These are phyloP conservation scores for Erynnis tages DNA, from an alignment of 2,888 invertebrate species.

Conservation along the genomic window DNA sequence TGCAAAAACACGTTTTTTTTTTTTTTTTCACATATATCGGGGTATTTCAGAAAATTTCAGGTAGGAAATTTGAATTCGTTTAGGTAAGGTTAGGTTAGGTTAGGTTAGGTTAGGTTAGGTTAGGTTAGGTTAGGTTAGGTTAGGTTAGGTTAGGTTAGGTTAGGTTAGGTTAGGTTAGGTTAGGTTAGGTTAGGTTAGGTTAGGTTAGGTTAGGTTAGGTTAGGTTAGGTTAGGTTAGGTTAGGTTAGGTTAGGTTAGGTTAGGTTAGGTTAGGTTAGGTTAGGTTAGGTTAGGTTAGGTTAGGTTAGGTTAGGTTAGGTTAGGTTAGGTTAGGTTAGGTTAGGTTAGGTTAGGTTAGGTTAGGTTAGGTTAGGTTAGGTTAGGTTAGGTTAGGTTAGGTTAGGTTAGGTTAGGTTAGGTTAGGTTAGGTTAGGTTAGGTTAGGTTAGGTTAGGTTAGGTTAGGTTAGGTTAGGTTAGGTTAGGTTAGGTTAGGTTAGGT, in stretches of 20 bases:
- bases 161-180: constrained; percentile 30
- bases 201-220: constrained; percentile 34
- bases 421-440: constrained; percentile 34
- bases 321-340: constrained; percentile 29
- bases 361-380: constrained; percentile 34
- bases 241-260: constrained; percentile 36
- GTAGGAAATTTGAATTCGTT: neutral
- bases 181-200: constrained; percentile 31
- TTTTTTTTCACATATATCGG: too few relatives aligned
- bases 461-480: constrained; percentile 32
- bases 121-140: constrained; percentile 34
- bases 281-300: constrained; percentile 31
- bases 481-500: constrained; percentile 33
- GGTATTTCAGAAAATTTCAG: too few relatives aligned
- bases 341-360: constrained; percentile 32
- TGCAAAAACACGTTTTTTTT: neutral
- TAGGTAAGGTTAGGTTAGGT: constrained; percentile 32
- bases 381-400: constrained; percentile 32
- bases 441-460: constrained; percentile 29
- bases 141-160: constrained; percentile 33
- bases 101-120: constrained; percentile 34
- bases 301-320: constrained; percentile 29
- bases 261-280: constrained; percentile 35
- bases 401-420: constrained; percentile 33
- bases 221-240: constrained; percentile 34